A percentile compares a stretch with the other conserved stretches of the same genome.
Conservation (phyloP, 2,888 invertebrate species). For the Rotaria sp. region DNA sequence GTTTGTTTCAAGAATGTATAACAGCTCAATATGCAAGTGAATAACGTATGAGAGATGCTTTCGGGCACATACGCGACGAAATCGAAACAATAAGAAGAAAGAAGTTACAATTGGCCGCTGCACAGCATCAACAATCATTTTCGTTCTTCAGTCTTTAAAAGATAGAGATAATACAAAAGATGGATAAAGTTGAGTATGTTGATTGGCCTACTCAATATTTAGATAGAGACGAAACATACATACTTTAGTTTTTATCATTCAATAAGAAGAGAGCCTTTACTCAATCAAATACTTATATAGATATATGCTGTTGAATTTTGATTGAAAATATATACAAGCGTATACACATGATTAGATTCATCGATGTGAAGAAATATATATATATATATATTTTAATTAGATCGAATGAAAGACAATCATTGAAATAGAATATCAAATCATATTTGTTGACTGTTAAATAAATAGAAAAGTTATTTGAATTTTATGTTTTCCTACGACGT, state of each 20-base stretch:
- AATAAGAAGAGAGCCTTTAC: neutral
- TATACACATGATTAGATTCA: neutral
- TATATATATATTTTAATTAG: neutral
- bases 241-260: neutral
- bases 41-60: constrained; percentile 15
- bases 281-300: neutral
- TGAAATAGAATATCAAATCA: neutral
- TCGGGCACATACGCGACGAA: neutral
- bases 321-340: neutral
- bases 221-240: constrained; percentile 9
- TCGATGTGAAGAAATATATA: neutral
- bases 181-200: neutral
- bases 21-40: constrained; percentile 6
- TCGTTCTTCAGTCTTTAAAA: neutral
- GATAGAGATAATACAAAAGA: neutral
- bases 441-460: neutral
- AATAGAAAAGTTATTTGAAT: neutral
- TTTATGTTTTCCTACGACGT: neutral
- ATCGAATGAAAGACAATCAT: neutral
- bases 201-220: neutral
- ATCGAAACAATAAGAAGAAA: constrained; percentile 16
- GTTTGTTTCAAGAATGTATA: constrained; percentile 7
- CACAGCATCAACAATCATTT: neutral
- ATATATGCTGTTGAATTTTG: constrained; percentile 14
- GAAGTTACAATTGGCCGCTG: neutral